These are phyloP conservation scores for Pipistrellus pipistrellus DNA, from an alignment of 2,797 vertebrate genomes.

Conservation along the genomic window DNA sequence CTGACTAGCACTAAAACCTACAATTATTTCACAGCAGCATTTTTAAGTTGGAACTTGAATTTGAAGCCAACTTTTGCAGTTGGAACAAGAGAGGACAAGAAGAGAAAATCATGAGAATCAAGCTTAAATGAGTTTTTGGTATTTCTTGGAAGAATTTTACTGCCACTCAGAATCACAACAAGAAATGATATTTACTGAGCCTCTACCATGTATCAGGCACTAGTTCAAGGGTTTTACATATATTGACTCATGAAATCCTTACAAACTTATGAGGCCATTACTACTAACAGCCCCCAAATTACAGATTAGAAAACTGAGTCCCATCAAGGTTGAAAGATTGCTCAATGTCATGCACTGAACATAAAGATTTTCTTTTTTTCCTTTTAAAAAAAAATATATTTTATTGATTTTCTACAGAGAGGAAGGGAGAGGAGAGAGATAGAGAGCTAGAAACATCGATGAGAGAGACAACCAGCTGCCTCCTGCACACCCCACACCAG, in stretches of 20 bases:
- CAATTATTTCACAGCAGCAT: not conserved
- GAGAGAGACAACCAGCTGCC: too few species aligned
- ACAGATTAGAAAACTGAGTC: not conserved
- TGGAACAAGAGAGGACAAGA: not conserved
- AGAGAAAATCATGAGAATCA: not conserved
- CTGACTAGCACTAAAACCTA: not conserved
- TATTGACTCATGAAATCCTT: not conserved
- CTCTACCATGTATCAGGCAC: not conserved
- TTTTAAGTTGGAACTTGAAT: not conserved
- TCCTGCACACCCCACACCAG: too few species aligned
- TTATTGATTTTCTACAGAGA: too few species aligned
- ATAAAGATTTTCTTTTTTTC: not conserved
- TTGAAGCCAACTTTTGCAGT: not conserved
- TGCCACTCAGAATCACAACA: not conserved
- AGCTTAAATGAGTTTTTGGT: not conserved
- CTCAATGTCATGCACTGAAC: not conserved
- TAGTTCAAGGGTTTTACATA: not conserved
- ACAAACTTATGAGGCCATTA: not conserved
- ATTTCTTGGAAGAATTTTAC: constrained; percentile 29
- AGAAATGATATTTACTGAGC: not conserved
- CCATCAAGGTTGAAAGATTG: not conserved
- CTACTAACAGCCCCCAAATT: not conserved
- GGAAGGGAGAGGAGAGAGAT: too few species aligned
- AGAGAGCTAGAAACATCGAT: too few species aligned
- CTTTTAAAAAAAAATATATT: too few species aligned